Conservation (phyloP, 2,888 invertebrate genomes). For the Lepeophtheirus nordmannii region DNA sequence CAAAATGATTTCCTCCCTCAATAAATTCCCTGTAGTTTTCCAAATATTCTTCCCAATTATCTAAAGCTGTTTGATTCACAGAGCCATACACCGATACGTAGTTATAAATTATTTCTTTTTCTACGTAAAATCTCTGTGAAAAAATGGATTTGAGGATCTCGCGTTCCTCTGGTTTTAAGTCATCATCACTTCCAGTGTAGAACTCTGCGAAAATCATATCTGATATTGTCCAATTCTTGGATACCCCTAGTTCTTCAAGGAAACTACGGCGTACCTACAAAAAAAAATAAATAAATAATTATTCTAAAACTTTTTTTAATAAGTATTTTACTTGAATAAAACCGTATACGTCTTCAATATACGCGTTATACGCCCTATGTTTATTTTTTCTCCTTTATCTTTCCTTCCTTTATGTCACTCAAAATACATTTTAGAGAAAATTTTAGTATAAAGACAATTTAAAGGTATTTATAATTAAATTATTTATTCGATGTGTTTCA, state of each 20-base stretch:
- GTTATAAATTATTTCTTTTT: constrained; percentile 11
- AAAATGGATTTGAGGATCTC: not conserved
- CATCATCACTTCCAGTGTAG: constrained; percentile 9
- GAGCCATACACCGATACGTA: constrained; percentile 8
- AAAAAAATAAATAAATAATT: not conserved
- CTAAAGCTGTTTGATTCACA: constrained; percentile 14
- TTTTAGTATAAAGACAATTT: too few relatives aligned
- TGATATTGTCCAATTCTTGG: constrained; percentile 11
- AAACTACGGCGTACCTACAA: constrained; percentile 15
- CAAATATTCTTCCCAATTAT: constrained; percentile 10
- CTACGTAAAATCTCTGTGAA: constrained; percentile 4
- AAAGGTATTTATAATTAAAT: too few relatives aligned
- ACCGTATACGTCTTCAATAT: too few relatives aligned
- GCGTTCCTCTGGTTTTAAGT: not conserved
- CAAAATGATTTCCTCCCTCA: constrained; percentile 7
- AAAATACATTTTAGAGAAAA: too few relatives aligned
- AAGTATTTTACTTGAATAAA: too few relatives aligned
- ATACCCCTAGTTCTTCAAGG: constrained; percentile 7
- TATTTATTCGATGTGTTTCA: too few relatives aligned
- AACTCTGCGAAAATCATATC: constrained; percentile 17
- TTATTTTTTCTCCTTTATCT: too few relatives aligned
- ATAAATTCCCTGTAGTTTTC: constrained; percentile 5
- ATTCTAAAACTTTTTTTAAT: not conserved
- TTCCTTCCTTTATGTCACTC: too few relatives aligned
- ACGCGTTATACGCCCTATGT: too few relatives aligned